Conservation (phyloP, 2,797 vertebrate genomes). For the Orientallactaga sibirica region DNA sequence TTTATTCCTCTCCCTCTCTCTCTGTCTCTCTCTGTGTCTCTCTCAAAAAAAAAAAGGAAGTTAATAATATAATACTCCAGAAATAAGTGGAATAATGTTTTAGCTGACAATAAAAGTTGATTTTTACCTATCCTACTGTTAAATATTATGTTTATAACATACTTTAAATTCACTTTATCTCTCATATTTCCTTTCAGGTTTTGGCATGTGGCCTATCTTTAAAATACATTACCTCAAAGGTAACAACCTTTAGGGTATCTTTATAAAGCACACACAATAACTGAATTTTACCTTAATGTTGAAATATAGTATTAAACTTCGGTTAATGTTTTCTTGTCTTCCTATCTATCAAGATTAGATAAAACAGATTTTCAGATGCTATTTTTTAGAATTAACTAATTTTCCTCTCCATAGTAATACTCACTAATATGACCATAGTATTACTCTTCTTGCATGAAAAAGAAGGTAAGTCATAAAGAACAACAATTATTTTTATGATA, state of each 20-base stretch:
- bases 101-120: neutral
- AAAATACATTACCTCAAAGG: constrained; percentile 65
- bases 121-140: constrained; percentile 32
- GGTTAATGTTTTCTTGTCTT: constrained; percentile 61
- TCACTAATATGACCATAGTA: neutral
- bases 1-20: too few species aligned
- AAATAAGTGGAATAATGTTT: constrained; percentile 7
- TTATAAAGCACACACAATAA: constrained; percentile 38
- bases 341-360: constrained; percentile 42
- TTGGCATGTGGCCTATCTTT: constrained; percentile 52
- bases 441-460: neutral
- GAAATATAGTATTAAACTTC: constrained; percentile 53
- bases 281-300: constrained; percentile 35
- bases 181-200: constrained; percentile 65
- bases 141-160: constrained; percentile 6
- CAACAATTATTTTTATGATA: constrained; percentile 59
- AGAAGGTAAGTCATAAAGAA: constrained; percentile 47
- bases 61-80: neutral
- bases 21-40: too few species aligned
- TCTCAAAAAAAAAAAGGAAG: neutral
- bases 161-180: constrained; percentile 8
- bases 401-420: constrained; percentile 34
- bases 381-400: neutral
- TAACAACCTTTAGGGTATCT: constrained; percentile 44
- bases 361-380: neutral